A percentile compares a stretch with the other conserved stretches of the same genome.
These are phyloP conservation scores for Lutjanus erythropterus DNA, from an alignment of 2,113 vertebrate genomes.

Conservation along the genomic window DNA sequence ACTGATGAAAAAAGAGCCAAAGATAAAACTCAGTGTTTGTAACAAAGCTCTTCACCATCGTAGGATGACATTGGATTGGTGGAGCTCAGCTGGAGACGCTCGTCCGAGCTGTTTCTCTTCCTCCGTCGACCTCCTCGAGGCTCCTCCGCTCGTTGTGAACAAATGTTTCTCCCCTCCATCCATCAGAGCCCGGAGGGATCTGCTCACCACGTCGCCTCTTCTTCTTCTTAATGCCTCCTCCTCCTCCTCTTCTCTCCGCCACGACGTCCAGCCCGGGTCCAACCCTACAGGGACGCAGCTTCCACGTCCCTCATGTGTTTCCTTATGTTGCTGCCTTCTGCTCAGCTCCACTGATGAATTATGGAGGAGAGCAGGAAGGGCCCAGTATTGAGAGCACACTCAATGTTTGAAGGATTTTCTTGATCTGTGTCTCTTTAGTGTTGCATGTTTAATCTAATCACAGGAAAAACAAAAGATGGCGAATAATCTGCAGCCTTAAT, in stretches of 20 bases:
- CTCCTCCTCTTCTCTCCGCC: background rate
- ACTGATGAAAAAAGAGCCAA: background rate
- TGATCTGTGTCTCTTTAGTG: too few species aligned
- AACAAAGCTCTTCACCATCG: too few species aligned
- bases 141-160: constrained; percentile 22
- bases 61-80: too few species aligned
- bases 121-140: background rate
- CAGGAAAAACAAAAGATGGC: too few species aligned
- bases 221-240: constrained; percentile 41
- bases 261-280: constrained; percentile 15
- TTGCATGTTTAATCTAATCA: too few species aligned
- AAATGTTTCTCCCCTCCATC: constrained; percentile 47
- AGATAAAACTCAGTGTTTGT: too few species aligned
- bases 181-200: constrained; percentile 58
- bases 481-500: background rate
- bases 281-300: constrained; percentile 29
- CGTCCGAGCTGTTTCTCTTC: background rate
- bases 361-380: constrained; percentile 38
- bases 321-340: constrained; percentile 47
- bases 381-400: constrained; percentile 10
- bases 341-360: constrained; percentile 47
- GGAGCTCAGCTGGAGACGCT: constrained; percentile 9
- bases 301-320: constrained; percentile 35
- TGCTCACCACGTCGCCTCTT: constrained; percentile 24
- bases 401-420: constrained; percentile 29